Conservation (phyloP, 2,888 invertebrate genomes). For the Cantharis flavilabris region DNA sequence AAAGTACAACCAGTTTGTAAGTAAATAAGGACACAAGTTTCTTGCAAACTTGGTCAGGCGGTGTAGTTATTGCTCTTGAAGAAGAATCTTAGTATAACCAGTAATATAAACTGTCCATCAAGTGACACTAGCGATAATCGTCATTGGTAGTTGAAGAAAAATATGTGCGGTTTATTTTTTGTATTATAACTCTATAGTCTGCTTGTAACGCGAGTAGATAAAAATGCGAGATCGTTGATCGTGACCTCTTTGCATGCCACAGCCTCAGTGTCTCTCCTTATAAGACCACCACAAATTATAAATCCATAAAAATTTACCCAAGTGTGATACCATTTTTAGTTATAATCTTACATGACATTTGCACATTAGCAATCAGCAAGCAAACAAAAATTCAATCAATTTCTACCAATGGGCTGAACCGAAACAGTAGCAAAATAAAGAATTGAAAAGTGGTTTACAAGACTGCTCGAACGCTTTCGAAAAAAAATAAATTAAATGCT, state of each 20-base stretch:
- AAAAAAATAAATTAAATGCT: background rate
- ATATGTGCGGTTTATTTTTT: background rate
- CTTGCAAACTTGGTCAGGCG: constrained; percentile 17
- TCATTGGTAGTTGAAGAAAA: background rate
- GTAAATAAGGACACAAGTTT: constrained; percentile 20
- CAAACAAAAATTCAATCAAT: background rate
- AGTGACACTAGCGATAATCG: background rate
- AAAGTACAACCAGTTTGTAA: constrained; percentile 20
- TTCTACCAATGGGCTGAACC: background rate
- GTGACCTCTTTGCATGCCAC: constrained; percentile 23
- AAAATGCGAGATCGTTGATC: constrained; percentile 16
- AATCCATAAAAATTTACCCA: constrained; percentile 6
- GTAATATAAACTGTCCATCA: constrained; percentile 6
- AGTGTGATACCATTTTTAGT: constrained; percentile 13
- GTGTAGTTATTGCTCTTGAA: background rate
- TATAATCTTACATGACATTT: background rate
- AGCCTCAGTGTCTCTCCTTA: constrained; percentile 17
- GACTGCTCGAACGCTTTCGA: background rate
- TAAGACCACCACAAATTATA: constrained; percentile 16
- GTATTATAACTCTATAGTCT: constrained; percentile 6
- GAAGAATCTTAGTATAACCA: background rate
- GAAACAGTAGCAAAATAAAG: background rate
- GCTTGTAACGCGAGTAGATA: constrained; percentile 10
- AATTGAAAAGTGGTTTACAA: background rate
- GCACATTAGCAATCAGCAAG: background rate